phyloP scores from a whole-genome alignment of 2,888 invertebrate genomes.

The Beris chalybata region DNA sequence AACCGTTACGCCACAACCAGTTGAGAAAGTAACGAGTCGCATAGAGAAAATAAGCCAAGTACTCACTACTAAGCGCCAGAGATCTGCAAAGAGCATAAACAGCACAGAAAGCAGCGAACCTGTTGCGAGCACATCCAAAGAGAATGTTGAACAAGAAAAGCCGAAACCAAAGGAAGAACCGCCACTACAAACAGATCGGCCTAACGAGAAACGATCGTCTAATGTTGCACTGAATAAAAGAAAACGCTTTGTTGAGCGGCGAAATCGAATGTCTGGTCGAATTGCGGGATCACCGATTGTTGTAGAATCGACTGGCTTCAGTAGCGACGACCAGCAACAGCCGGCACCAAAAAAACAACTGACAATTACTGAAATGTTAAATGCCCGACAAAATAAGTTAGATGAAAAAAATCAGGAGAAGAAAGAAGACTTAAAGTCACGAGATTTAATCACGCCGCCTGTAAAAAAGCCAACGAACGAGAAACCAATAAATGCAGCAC shows the following conservation, averaged over 20 bases:
- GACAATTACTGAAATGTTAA: constrained; percentile 55
- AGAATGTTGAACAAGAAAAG: neutral
- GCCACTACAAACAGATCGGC: neutral
- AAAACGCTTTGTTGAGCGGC: constrained; percentile 35
- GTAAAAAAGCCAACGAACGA: constrained; percentile 37
- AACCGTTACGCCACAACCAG: constrained; percentile 29
- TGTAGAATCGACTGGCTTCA: constrained; percentile 25
- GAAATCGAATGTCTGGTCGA: constrained; percentile 35
- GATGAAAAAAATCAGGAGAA: constrained; percentile 2
- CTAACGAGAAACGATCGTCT: constrained; percentile 13
- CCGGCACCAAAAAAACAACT: constrained; percentile 47
- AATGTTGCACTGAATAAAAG: constrained; percentile 33
- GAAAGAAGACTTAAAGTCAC: constrained; percentile 42
- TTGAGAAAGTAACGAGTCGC: constrained; percentile 25
- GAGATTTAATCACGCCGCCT: constrained; percentile 14
- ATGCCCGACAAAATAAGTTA: constrained; percentile 40
- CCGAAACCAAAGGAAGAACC: neutral
- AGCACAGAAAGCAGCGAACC: neutral
- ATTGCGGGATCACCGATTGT: constrained; percentile 31
- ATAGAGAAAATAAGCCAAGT: constrained; percentile 29
- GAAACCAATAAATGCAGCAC: constrained; percentile 51
- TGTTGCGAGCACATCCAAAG: neutral
- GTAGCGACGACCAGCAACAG: constrained; percentile 37
- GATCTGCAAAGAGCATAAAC: neutral
- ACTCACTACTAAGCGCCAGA: constrained; percentile 27